phyloP scores from a whole-genome alignment of 2,113 vertebrate species.

The Alethe diademata region DNA sequence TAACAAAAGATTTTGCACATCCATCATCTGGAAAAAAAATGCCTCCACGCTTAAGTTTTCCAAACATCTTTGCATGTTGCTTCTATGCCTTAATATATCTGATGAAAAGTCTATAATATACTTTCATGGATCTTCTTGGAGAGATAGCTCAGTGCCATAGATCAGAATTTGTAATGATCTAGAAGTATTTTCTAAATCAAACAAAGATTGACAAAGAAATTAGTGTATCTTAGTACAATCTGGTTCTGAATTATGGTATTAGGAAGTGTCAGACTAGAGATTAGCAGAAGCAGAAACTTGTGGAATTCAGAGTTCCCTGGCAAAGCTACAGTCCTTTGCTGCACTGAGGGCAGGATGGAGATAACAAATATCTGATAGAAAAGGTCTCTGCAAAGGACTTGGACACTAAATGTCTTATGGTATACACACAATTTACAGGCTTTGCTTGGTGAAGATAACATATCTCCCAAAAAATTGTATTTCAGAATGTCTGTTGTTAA shows the following conservation, averaged over 20 bases:
- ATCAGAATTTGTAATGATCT: neutral
- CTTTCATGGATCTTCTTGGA: neutral
- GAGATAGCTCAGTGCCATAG: neutral
- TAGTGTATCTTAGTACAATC: neutral
- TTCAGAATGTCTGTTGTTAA: neutral
- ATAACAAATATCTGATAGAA: neutral
- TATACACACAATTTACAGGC: fast-evolving
- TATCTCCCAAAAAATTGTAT: neutral
- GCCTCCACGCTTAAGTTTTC: neutral
- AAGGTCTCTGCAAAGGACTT: neutral
- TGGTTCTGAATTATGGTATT: neutral
- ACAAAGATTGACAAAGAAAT: neutral
- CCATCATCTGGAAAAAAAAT: neutral
- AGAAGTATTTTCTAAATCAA: neutral
- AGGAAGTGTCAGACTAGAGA: neutral
- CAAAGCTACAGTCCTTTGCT: neutral
- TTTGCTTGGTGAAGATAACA: neutral
- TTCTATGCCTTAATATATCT: neutral
- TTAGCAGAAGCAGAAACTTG: neutral
- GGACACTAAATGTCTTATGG: neutral
- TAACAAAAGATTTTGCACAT: neutral
- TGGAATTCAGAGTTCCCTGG: neutral
- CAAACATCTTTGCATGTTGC: neutral
- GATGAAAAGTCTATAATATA: neutral
- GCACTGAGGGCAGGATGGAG: neutral